These are phyloP conservation scores for Laothoe populi DNA, from an alignment of 2,888 invertebrate genomes.

Conservation along the genomic window DNA sequence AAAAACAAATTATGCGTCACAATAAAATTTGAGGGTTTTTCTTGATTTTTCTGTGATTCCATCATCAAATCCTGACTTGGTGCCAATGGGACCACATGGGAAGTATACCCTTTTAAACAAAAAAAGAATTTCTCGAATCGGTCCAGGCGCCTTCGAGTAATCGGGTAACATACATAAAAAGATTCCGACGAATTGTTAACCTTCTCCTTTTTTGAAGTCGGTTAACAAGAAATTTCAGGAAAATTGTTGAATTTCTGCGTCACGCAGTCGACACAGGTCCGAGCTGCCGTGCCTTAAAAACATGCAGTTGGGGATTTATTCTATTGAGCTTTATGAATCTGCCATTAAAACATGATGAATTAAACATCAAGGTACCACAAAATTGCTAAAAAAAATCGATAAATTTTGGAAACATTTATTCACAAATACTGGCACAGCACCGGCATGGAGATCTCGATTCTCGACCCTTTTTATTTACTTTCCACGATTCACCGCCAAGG, in stretches of 20 bases:
- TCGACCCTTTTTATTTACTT: conserved; percentile 27
- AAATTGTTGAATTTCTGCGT: background rate
- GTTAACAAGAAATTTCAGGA: background rate
- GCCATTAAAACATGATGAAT: background rate
- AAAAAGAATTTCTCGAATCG: no score
- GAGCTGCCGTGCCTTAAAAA: background rate
- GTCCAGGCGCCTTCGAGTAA: no score
- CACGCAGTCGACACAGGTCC: background rate
- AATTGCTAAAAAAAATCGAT: background rate
- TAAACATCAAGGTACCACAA: conserved; percentile 7
- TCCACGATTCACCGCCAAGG: conserved; percentile 23
- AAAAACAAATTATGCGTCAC: no score
- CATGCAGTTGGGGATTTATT: background rate
- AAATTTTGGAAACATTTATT: conserved; percentile 19
- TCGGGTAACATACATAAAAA: no score
- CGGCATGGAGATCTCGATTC: conserved; percentile 1
- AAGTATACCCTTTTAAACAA: no score
- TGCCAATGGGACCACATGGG: no score
- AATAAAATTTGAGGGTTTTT: no score
- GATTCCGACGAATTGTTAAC: no score
- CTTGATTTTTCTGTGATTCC: no score
- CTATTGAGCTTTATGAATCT: background rate
- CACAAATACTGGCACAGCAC: conserved; percentile 16
- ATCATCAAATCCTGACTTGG: no score
- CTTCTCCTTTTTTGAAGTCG: no score